phyloP scores from a whole-genome alignment of 2,797 vertebrate species.

The Thripadectes ignobilis region DNA sequence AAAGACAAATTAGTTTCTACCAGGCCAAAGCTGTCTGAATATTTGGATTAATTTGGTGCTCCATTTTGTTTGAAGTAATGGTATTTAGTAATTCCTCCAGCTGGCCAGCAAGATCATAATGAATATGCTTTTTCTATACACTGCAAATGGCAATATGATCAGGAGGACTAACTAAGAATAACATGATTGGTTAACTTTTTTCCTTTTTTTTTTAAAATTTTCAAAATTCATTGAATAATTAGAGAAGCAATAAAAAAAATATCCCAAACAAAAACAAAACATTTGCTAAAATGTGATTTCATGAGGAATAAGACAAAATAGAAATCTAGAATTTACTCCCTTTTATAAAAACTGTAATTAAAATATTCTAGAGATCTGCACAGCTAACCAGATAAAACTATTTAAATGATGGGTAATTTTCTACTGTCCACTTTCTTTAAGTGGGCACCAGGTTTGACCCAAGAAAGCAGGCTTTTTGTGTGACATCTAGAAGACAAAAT shows the following conservation, averaged over 20 bases:
- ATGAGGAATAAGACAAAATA: neutral
- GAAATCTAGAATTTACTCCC: neutral
- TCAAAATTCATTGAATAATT: constrained; percentile 29
- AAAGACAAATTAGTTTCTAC: constrained; percentile 64
- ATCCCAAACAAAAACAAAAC: neutral
- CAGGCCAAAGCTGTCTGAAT: constrained; percentile 50
- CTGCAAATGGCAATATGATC: constrained; percentile 56
- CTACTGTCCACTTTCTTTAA: neutral
- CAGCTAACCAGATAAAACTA: neutral
- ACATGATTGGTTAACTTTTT: neutral
- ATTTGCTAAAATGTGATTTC: neutral
- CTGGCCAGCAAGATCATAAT: constrained; percentile 48
- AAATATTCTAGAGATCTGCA: neutral
- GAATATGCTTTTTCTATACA: constrained; percentile 60
- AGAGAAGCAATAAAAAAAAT: constrained; percentile 14
- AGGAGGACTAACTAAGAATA: constrained; percentile 35
- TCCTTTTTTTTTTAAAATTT: constrained; percentile 28
- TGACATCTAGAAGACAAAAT: neutral
- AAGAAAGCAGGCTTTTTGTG: neutral
- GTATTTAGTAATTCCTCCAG: constrained; percentile 58
- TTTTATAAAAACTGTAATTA: neutral
- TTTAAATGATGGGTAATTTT: neutral
- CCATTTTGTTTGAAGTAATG: constrained; percentile 62
- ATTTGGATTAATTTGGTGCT: constrained; percentile 70
- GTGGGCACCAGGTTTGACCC: neutral